Percentiles rank a stretch among this genome's conserved stretches.
Conservation (phyloP, 1,140 invertebrate species). For the Camponotus floridanus region DNA sequence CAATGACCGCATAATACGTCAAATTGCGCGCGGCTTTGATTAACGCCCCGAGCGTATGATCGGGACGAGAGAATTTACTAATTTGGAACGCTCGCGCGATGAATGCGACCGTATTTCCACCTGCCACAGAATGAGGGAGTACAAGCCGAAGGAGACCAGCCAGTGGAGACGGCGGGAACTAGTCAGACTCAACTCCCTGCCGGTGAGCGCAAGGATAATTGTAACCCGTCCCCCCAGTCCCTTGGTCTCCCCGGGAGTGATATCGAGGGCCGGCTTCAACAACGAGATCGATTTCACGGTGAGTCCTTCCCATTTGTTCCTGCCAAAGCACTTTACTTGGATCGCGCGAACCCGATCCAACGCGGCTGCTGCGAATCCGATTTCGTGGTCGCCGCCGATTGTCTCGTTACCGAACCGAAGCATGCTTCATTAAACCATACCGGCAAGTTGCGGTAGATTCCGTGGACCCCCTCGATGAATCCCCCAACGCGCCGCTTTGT, state of each 20-base stretch:
- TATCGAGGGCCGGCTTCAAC: conserved; percentile 61
- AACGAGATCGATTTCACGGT: conserved; percentile 76
- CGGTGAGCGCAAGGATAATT: conserved; percentile 77
- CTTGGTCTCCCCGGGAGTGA: neutral
- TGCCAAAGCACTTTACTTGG: conserved; percentile 36
- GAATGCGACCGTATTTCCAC: conserved; percentile 31
- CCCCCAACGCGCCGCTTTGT: conserved; percentile 10
- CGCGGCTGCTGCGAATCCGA: conserved; percentile 14
- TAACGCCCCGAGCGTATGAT: conserved; percentile 30
- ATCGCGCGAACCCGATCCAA: conserved; percentile 30
- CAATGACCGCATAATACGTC: neutral
- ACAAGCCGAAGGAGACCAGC: conserved; percentile 51
- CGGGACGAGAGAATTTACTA: conserved; percentile 41
- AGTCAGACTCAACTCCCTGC: conserved; percentile 73
- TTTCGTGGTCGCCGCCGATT: conserved; percentile 22
- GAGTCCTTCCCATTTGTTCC: conserved; percentile 61
- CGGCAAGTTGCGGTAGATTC: conserved; percentile 35
- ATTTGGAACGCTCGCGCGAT: conserved; percentile 33
- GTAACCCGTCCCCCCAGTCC: conserved; percentile 65
- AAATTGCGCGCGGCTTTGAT: conserved; percentile 41
- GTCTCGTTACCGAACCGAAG: conserved; percentile 39
- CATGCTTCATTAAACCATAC: conserved; percentile 21
- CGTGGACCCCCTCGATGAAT: neutral
- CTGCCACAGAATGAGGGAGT: conserved; percentile 37
- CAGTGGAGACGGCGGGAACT: conserved; percentile 68